A percentile compares a stretch with the other conserved stretches of the same genome.
Evolutionary conservation across 1,140 invertebrate species (phyloP).

Genomic region (Camponotus vicinus): DNA sequence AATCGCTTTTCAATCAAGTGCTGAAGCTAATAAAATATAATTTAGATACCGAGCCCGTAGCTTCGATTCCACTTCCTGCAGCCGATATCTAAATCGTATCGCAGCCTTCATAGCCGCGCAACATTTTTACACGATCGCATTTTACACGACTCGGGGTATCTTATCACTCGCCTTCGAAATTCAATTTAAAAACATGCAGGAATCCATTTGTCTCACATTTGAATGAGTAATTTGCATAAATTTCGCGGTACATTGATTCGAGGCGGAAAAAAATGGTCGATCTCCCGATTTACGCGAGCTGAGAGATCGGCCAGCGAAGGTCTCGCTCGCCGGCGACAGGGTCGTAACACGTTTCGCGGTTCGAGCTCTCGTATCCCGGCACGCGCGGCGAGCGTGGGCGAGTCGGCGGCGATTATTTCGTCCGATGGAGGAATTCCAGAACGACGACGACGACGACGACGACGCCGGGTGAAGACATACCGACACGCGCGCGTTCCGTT

Average conservation of each 20-base stretch:
- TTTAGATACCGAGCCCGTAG: not conserved
- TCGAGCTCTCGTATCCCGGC: constrained; percentile 12
- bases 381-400: constrained; percentile 30
- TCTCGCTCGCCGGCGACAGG: constrained; percentile 13
- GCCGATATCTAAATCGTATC: constrained; percentile 25
- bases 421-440: constrained; percentile 63
- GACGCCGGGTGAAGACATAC: constrained; percentile 63
- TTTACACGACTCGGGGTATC: not conserved
- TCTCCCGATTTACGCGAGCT: not conserved
- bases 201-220: not conserved
- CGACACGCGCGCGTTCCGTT: constrained; percentile 71
- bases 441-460: constrained; percentile 36
- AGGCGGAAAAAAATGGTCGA: not conserved
- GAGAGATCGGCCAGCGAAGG: not conserved
- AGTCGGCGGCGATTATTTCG: constrained; percentile 48
- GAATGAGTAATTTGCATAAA: not conserved
- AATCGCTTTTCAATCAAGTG: not conserved
- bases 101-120: not conserved
- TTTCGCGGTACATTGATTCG: not conserved
- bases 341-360: constrained; percentile 21
- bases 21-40: not conserved
- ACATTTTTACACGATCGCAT: constrained; percentile 5
- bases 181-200: not conserved
- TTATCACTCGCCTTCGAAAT: not conserved
- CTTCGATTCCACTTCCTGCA: not conserved